A percentile compares a stretch with the other conserved stretches of the same genome.
Evolutionary conservation across 2,888 invertebrate species (phyloP).

Genomic region (Polyommatus icarus): DNA sequence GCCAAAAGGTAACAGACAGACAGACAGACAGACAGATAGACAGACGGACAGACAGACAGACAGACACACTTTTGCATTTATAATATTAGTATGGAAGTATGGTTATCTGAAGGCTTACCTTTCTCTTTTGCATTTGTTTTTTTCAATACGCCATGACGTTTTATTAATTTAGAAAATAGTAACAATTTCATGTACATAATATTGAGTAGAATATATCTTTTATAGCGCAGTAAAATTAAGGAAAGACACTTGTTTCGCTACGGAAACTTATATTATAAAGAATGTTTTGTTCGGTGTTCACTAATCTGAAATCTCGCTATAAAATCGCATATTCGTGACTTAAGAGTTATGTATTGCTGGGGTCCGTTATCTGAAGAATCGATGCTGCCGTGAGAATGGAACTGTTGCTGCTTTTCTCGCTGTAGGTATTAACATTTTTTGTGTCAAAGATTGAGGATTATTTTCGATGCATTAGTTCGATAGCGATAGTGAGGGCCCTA

Average conservation of each 20-base stretch:
- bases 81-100: too few species aligned
- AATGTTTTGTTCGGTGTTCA: background rate
- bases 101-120: background rate
- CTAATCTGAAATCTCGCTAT: slow-evolving; percentile 45
- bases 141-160: too few species aligned
- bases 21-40: too few species aligned
- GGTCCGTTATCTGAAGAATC: slow-evolving; percentile 49
- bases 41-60: too few species aligned
- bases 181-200: too few species aligned
- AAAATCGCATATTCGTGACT: slow-evolving; percentile 62
- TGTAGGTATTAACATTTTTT: background rate
- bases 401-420: background rate
- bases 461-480: too few species aligned
- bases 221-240: too few species aligned
- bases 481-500: too few species aligned
- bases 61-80: too few species aligned
- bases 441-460: background rate
- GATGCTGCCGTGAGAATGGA: slow-evolving; percentile 24
- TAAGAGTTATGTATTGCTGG: slow-evolving; percentile 55
- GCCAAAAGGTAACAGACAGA: too few species aligned
- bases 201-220: too few species aligned
- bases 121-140: background rate
- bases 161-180: too few species aligned
- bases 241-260: background rate
- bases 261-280: background rate